These are phyloP conservation scores for Urosaurus nigricauda DNA, from an alignment of 2,797 vertebrate genomes.

Conservation along the genomic window DNA sequence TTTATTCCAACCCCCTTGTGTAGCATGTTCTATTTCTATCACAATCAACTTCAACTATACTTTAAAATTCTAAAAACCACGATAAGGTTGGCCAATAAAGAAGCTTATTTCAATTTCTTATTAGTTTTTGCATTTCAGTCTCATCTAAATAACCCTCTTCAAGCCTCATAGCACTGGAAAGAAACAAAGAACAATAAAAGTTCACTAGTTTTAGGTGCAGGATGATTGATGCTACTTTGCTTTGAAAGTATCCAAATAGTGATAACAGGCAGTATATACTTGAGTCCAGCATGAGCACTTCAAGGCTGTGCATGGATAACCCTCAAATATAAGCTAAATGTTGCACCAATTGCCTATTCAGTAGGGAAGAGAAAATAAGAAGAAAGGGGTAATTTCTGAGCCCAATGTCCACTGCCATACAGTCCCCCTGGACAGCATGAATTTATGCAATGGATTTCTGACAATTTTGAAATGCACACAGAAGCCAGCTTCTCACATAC, in stretches of 20 bases:
- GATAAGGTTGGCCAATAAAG: slow-evolving; percentile 70
- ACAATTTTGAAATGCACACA: neutral
- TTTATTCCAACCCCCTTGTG: slow-evolving; percentile 65
- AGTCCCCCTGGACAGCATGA: neutral
- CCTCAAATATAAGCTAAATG: neutral
- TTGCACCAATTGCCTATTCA: neutral
- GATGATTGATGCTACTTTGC: slow-evolving; percentile 69
- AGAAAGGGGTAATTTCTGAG: too few species aligned
- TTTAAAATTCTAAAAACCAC: slow-evolving; percentile 66
- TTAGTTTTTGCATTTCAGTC: slow-evolving; percentile 42
- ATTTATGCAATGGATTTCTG: neutral
- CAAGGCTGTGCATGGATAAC: neutral
- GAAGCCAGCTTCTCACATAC: neutral
- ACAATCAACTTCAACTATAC: slow-evolving; percentile 61
- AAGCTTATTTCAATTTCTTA: slow-evolving; percentile 72
- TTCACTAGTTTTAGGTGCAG: slow-evolving; percentile 70
- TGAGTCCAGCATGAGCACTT: neutral
- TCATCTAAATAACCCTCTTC: slow-evolving; percentile 70
- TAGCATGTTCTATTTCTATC: slow-evolving; percentile 61
- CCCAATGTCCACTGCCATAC: neutral
- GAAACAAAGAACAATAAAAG: slow-evolving; percentile 70
- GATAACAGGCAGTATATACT: slow-evolving; percentile 51
- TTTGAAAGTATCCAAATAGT: slow-evolving; percentile 62
- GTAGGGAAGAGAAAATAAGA: neutral
- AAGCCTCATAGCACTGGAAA: slow-evolving; percentile 72